Evolutionary conservation across 1,140 invertebrate genomes (phyloP).

Genomic region (Lordiphosa clarofinis): DNA sequence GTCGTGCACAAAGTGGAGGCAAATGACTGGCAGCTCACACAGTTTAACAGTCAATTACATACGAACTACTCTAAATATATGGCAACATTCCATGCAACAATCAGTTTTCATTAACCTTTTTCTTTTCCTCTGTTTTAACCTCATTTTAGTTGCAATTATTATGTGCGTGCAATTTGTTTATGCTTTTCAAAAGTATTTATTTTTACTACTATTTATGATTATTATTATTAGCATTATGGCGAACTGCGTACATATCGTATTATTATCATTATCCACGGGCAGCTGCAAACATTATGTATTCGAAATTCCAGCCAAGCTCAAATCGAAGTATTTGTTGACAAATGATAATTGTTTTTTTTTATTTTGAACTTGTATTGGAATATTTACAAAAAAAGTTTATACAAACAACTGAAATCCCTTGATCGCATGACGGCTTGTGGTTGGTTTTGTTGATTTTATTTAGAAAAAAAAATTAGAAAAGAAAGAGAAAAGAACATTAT

Average conservation of each 20-base stretch:
- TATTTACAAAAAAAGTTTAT: no score
- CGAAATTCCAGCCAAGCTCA: slow-evolving; percentile 7
- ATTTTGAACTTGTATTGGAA: slow-evolving; percentile 21
- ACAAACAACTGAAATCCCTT: slow-evolving; percentile 10
- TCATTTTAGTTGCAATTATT: slow-evolving; percentile 64
- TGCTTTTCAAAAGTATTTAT: slow-evolving; percentile 77
- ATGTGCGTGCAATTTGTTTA: slow-evolving; percentile 72
- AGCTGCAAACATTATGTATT: slow-evolving; percentile 17
- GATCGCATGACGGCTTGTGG: slow-evolving; percentile 2
- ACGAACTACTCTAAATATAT: slow-evolving; percentile 23
- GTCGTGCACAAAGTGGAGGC: slow-evolving; percentile 54
- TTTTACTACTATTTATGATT: slow-evolving; percentile 50
- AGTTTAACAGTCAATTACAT: slow-evolving; percentile 55
- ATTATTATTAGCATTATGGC: slow-evolving; percentile 34
- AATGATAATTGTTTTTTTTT: slow-evolving; percentile 19
- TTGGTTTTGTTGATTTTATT: slow-evolving; percentile 27
- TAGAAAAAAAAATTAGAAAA: slow-evolving; percentile 29
- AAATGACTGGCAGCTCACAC: slow-evolving; percentile 42
- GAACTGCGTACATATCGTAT: slow-evolving; percentile 64
- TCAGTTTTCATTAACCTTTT: slow-evolving; percentile 35
- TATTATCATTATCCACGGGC: slow-evolving; percentile 48
- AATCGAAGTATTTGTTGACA: slow-evolving; percentile 21
- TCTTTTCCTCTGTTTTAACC: slow-evolving; percentile 41
- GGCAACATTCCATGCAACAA: slow-evolving; percentile 6
- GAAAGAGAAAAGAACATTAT: slow-evolving; percentile 31